phyloP scores from a whole-genome alignment of 2,113 vertebrate genomes.

The Seriola rivoliana region DNA sequence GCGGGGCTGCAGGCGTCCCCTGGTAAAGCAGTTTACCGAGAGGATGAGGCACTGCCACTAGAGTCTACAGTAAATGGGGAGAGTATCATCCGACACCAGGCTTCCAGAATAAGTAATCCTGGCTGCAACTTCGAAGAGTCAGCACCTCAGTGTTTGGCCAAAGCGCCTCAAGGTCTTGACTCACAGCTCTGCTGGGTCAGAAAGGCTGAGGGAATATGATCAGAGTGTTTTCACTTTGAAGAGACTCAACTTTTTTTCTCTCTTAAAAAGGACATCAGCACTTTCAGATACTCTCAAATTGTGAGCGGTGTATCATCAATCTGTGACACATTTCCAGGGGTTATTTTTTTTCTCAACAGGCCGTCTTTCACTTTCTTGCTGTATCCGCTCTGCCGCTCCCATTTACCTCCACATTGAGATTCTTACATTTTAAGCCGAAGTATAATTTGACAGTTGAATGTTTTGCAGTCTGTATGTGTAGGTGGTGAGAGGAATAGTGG shows the following conservation, averaged over 20 bases:
- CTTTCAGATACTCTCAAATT: not conserved
- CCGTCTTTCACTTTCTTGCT: not conserved
- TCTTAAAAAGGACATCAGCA: slow-evolving; percentile 14
- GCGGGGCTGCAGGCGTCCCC: slow-evolving; percentile 53
- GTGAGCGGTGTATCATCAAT: not conserved
- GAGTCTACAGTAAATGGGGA: slow-evolving; percentile 32
- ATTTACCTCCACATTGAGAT: slow-evolving; percentile 7
- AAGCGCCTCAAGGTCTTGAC: slow-evolving; percentile 27
- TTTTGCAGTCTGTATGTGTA: slow-evolving; percentile 29
- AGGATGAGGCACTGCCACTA: slow-evolving; percentile 42
- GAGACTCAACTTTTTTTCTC: slow-evolving; percentile 6
- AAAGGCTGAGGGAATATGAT: slow-evolving; percentile 13
- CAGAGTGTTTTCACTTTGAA: slow-evolving; percentile 16
- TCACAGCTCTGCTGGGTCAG: slow-evolving; percentile 7
- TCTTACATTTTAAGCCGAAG: not conserved
- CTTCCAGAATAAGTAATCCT: slow-evolving; percentile 35
- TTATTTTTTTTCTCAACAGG: not conserved
- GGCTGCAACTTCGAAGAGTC: slow-evolving; percentile 40
- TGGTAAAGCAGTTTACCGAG: slow-evolving; percentile 36
- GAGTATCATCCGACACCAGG: slow-evolving; percentile 32
- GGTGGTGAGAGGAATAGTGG: slow-evolving; percentile 10
- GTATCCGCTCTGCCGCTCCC: not conserved
- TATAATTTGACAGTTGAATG: slow-evolving; percentile 7
- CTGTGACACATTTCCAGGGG: not conserved
- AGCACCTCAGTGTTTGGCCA: slow-evolving; percentile 28